A percentile compares a stretch with the other conserved stretches of the same genome.
Conservation (phyloP, 2,797 vertebrate genomes). For the Rhinichthys osculus region DNA sequence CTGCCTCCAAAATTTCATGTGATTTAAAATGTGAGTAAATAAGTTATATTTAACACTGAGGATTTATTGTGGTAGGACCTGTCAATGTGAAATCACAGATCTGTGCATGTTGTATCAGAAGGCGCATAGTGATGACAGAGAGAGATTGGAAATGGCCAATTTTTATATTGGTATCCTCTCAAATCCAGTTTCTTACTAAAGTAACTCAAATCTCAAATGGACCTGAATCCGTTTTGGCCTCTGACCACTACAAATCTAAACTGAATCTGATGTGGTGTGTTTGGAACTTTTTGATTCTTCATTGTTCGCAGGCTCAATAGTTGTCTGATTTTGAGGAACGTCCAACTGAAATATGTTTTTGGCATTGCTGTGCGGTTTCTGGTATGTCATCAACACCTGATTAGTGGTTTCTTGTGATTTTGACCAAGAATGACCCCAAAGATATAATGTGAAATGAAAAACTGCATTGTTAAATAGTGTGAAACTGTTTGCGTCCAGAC, state of each 20-base stretch:
- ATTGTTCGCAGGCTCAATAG: not conserved
- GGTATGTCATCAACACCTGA: conserved; percentile 7
- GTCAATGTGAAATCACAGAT: conserved; percentile 8
- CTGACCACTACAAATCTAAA: not conserved
- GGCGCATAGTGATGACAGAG: not conserved
- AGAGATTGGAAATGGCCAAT: not conserved
- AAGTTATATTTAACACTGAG: not conserved
- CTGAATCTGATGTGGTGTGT: not conserved
- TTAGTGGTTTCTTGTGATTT: conserved; percentile 4
- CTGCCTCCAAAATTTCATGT: not conserved
- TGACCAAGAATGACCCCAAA: conserved; percentile 11
- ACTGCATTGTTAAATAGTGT: conserved; percentile 9
- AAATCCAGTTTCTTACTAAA: not conserved
- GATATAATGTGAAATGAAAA: conserved; percentile 17
- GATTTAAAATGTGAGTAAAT: conserved; percentile 19
- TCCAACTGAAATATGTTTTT: not conserved
- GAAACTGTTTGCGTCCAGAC: conserved; percentile 30
- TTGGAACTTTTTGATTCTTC: not conserved
- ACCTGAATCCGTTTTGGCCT: not conserved
- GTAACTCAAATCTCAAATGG: not conserved
- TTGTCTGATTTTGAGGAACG: not conserved
- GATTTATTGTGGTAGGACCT: not conserved
- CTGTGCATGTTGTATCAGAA: conserved; percentile 23
- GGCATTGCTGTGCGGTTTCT: not conserved
- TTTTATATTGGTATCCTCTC: not conserved